Evolutionary conservation across 1,140 invertebrate species (phyloP), one percentile per base, ranked within the genome.

Genomic region (Cryptotermes secundus): DNA sequence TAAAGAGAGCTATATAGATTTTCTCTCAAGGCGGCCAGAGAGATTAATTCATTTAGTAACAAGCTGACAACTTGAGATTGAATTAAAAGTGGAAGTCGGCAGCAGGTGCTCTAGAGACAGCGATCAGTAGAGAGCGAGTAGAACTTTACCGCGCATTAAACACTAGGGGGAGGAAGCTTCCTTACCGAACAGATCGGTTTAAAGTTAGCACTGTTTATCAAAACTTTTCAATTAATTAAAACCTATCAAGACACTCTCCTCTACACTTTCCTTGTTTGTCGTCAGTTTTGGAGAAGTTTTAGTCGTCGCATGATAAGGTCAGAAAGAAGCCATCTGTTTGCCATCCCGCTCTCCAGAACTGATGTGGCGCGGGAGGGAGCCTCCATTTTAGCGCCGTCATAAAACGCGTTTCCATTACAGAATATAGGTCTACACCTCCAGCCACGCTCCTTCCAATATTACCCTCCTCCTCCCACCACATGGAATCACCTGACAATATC

Each of bases 221-320:
- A 59, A 59, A 59, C 53, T 59, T 59, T 59, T 59, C 53, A 22
- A 59, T 59, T 59, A 59, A 59, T 59, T 59, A 59, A 59, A 59
- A 59, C 53, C 53, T 9, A 59, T 59, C 53, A 14, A 1, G 53
- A 10, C 24, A 59, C 53, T 59, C 53, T 26, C 53, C 26, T n/a
- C 53, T n/a, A 19, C n/a, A n/a, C n/a, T n/a, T n/a, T n/a, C 53
- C 53, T 59, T 59, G 53, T 59, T 59, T 59, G 53, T 59, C 53
- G 53, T 59, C 53, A 59, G 53, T 1, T 59, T 26, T 59, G 53
- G 7, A 59, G 24, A 59, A 59, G 3, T 19, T 10, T 59, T 22
- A 4, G 53, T 59, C 53, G 53, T 24, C 26, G 26, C 16, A 59
- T 59, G 19, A 59, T 26, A 10, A 59, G 22, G 12, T 59, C 24